phyloP scores from a whole-genome alignment of 2,113 vertebrate species.

The Gambusia affinis region DNA sequence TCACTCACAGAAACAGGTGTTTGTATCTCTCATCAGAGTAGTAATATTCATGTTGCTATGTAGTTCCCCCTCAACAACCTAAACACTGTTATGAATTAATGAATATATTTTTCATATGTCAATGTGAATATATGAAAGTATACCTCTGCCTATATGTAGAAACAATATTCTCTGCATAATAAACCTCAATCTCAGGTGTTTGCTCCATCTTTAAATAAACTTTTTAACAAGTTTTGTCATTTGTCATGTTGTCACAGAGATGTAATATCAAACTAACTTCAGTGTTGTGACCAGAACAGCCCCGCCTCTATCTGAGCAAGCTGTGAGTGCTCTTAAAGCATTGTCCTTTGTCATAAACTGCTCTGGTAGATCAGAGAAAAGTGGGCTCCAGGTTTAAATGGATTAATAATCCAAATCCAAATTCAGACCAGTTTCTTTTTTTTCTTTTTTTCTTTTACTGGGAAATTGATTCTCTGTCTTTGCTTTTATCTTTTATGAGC shows the following conservation, averaged over 20 bases:
- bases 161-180: not conserved
- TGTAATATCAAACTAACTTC: not conserved
- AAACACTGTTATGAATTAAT: not conserved
- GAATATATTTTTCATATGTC: too few species aligned
- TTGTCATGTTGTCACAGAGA: not conserved
- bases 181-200: not conserved
- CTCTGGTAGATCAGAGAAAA: slow-evolving; percentile 46
- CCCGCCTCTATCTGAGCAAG: not conserved
- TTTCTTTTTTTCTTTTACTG: slow-evolving; percentile 22
- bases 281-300: not conserved
- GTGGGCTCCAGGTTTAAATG: slow-evolving; percentile 42
- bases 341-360: slow-evolving; percentile 35
- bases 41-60: too few species aligned
- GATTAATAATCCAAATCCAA: slow-evolving; percentile 50
- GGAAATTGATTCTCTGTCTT: slow-evolving; percentile 59
- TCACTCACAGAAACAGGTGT: too few species aligned
- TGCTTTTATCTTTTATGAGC: slow-evolving; percentile 49
- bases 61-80: not conserved
- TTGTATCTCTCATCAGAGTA: too few species aligned
- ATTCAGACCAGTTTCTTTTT: slow-evolving; percentile 14
- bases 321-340: slow-evolving; percentile 50
- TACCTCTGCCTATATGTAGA: too few species aligned
- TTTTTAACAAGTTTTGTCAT: not conserved
- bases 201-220: too few species aligned
- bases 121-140: too few species aligned